These are phyloP conservation scores for Athalia cordata DNA, from an alignment of 2,888 invertebrate genomes.

Conservation along the genomic window DNA sequence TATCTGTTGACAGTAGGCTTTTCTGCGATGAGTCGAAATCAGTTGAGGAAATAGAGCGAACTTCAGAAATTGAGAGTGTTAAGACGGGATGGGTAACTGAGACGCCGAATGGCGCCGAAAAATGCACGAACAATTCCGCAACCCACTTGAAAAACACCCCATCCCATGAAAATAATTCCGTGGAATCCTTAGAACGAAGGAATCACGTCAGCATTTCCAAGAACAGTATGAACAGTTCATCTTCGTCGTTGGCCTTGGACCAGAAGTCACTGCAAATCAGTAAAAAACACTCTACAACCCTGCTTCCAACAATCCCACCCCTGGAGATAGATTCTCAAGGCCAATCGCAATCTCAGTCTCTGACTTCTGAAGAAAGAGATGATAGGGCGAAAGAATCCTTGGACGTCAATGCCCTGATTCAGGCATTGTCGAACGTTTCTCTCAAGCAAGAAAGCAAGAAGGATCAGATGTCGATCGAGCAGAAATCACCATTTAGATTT, in stretches of 20 bases:
- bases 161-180: not conserved
- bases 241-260: not conserved
- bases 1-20: conserved; percentile 5
- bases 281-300: not conserved
- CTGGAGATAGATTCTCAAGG: conserved; percentile 54
- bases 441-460: conserved; percentile 42
- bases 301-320: conserved; percentile 27
- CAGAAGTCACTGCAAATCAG: not conserved
- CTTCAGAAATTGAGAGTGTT: conserved; percentile 6
- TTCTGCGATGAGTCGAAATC: not conserved
- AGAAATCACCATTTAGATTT: conserved; percentile 21
- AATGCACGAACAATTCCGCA: too few relatives aligned
- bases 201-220: not conserved
- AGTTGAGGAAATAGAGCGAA: not conserved
- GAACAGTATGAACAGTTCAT: not conserved
- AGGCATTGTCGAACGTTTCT: conserved; percentile 57
- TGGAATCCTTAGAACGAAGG: not conserved
- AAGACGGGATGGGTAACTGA: too few relatives aligned
- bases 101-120: too few relatives aligned
- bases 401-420: conserved; percentile 54
- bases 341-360: conserved; percentile 52
- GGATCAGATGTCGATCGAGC: not conserved
- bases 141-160: not conserved
- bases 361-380: conserved; percentile 46
- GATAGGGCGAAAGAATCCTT: conserved; percentile 48